These are phyloP conservation scores for Cheilosia variabilis DNA, from an alignment of 2,888 invertebrate species.

Conservation along the genomic window DNA sequence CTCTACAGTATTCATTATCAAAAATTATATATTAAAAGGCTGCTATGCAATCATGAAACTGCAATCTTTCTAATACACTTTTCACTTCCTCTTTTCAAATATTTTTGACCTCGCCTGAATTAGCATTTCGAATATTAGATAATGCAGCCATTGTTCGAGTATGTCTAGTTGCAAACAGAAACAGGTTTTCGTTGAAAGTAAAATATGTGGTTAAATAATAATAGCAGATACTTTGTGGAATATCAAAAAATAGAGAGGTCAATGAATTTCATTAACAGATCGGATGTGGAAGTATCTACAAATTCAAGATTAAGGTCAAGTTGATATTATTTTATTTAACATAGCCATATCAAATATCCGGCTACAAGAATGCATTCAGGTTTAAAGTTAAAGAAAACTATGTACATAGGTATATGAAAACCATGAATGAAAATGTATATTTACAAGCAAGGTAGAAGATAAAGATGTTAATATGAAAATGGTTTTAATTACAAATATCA, in stretches of 20 bases:
- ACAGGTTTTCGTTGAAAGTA: constrained; percentile 44
- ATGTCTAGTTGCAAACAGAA: constrained; percentile 27
- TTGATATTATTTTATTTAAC: not conserved
- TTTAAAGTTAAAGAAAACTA: constrained; percentile 5
- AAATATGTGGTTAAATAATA: constrained; percentile 54
- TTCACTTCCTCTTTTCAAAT: constrained; percentile 30
- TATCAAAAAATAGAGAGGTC: constrained; percentile 43
- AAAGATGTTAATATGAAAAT: constrained; percentile 30
- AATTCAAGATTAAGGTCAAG: constrained; percentile 62
- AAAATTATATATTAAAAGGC: not conserved
- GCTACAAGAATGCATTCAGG: not conserved
- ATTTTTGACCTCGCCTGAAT: constrained; percentile 42
- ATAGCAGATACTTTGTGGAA: constrained; percentile 24
- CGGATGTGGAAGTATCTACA: constrained; percentile 30
- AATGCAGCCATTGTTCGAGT: constrained; percentile 23
- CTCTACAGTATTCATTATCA: not conserved
- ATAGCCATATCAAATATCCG: not conserved
- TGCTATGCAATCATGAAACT: constrained; percentile 8
- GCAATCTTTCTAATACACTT: constrained; percentile 15
- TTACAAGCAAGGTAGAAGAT: constrained; percentile 3
- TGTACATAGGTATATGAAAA: not conserved
- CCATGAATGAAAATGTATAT: not conserved
- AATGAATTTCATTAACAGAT: constrained; percentile 45
- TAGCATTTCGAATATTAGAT: constrained; percentile 54
- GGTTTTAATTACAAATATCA: constrained; percentile 35